Evolutionary conservation across 2,113 vertebrate species (phyloP).

Genomic region (Gobio gobio): DNA sequence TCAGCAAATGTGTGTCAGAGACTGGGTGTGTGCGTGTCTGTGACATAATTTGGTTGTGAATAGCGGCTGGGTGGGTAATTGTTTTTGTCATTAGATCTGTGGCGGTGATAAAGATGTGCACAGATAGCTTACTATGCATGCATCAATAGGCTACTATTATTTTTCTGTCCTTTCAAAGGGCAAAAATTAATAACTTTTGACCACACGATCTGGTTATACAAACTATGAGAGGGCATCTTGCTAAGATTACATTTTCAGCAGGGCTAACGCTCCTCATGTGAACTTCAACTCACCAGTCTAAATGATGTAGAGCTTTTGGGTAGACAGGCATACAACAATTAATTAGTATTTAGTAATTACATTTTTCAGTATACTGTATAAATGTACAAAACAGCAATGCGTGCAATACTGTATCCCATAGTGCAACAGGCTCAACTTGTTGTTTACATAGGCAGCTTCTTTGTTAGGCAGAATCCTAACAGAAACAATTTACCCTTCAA

Average conservation of each 20-base stretch:
- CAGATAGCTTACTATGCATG: background rate
- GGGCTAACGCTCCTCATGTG: background rate
- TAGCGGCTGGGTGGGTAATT: conserved; percentile 91
- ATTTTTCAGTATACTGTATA: background rate
- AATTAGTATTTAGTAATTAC: background rate
- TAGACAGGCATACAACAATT: background rate
- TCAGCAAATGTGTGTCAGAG: conserved; percentile 42
- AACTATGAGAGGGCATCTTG: background rate
- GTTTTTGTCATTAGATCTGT: conserved; percentile 88
- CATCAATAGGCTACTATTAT: background rate
- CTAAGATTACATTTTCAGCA: background rate
- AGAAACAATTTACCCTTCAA: background rate
- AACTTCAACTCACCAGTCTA: background rate
- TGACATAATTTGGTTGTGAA: conserved; percentile 40
- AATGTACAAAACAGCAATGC: background rate
- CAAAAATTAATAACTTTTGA: background rate
- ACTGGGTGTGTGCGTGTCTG: conserved; percentile 35
- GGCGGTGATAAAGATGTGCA: background rate
- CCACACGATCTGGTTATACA: background rate
- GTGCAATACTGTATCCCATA: background rate
- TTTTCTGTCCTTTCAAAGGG: background rate
- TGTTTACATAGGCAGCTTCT: background rate
- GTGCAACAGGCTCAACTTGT: background rate
- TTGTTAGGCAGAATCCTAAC: background rate
- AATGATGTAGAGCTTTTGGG: background rate